phyloP scores from a whole-genome alignment of 2,888 invertebrate genomes.

The Leptothorax acervorum region DNA sequence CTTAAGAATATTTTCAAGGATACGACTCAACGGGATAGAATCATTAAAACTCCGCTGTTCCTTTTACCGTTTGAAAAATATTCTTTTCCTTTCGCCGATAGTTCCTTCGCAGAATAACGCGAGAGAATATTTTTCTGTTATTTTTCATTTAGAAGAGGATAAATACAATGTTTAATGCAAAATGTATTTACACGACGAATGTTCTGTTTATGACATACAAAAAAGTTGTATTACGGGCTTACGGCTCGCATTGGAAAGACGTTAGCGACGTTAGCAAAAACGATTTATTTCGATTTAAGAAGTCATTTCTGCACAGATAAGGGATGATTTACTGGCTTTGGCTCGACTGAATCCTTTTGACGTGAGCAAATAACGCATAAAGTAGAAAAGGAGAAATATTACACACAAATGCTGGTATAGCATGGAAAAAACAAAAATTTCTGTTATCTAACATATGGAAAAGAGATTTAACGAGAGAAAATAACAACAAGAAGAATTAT shows the following conservation, averaged over 20 bases:
- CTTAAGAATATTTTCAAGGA: background rate
- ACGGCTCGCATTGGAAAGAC: constrained; percentile 25
- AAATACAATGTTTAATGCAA: background rate
- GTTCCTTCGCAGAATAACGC: background rate
- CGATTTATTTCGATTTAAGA: constrained; percentile 28
- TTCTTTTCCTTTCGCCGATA: background rate
- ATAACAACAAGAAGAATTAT: background rate
- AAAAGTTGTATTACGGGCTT: background rate
- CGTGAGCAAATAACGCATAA: constrained; percentile 17
- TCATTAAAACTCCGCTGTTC: background rate
- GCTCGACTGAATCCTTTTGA: constrained; percentile 31
- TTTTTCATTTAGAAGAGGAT: background rate
- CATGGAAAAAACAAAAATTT: background rate
- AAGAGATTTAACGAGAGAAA: background rate
- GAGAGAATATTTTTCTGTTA: background rate
- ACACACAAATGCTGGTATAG: constrained; percentile 7
- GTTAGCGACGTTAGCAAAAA: constrained; percentile 33
- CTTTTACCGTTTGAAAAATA: background rate
- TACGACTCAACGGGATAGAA: background rate
- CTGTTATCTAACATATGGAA: background rate
- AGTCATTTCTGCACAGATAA: constrained; percentile 50
- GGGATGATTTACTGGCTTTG: constrained; percentile 44
- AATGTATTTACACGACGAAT: background rate
- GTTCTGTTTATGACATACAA: background rate
- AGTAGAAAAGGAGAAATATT: background rate